phyloP scores from a whole-genome alignment of 2,888 invertebrate genomes.

The Cetonia aurata region DNA sequence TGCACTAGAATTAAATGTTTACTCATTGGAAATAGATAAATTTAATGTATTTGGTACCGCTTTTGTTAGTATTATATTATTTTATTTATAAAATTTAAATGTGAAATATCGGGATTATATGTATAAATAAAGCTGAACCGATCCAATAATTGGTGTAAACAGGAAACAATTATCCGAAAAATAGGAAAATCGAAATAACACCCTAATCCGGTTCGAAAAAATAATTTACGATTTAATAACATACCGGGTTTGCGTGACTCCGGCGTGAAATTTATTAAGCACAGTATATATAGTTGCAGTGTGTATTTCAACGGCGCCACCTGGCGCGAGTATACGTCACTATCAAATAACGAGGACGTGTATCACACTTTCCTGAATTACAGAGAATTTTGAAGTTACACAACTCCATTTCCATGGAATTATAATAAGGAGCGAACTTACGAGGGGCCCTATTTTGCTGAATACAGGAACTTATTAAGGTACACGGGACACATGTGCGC shows the following conservation, averaged over 20 bases:
- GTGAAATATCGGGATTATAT: background rate
- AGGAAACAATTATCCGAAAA: background rate
- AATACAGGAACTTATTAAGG: background rate
- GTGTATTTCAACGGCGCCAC: background rate
- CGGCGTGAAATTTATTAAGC: slow-evolving; percentile 2
- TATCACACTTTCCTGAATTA: background rate
- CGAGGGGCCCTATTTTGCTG: background rate
- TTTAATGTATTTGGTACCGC: background rate
- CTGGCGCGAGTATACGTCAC: slow-evolving; percentile 7
- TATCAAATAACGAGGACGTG: slow-evolving; percentile 6
- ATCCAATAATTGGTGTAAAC: no score
- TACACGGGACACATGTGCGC: background rate
- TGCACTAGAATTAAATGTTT: no score
- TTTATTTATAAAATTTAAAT: background rate
- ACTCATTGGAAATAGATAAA: background rate
- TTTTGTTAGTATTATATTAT: background rate
- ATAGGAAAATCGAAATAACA: background rate
- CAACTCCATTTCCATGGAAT: no score
- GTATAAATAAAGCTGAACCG: background rate
- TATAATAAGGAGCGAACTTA: no score
- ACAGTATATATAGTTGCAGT: background rate
- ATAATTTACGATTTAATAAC: slow-evolving; percentile 26
- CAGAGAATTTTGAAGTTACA: no score
- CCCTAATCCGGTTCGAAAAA: background rate
- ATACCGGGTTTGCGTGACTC: background rate